A percentile compares a stretch with the other conserved stretches of the same genome.
Conservation (phyloP, 2,797 vertebrate genomes). For the Cyclura pinguis region DNA sequence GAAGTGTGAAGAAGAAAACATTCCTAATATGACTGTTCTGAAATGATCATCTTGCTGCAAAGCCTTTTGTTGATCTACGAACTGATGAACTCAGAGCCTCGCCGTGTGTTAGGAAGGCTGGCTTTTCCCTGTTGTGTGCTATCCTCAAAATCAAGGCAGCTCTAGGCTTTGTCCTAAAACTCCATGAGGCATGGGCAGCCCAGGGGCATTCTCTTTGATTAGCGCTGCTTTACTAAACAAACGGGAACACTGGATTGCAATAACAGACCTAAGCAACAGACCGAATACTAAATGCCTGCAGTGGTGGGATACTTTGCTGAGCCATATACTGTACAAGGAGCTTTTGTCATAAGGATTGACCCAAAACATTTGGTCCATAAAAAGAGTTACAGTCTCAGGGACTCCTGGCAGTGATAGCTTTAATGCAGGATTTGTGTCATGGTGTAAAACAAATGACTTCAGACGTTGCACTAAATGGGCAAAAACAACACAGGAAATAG, state of each 20-base stretch:
- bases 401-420: conserved; percentile 72
- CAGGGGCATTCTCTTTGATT: conserved; percentile 62
- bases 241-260: conserved; percentile 40
- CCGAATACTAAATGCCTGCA: conserved; percentile 71
- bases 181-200: conserved; percentile 43
- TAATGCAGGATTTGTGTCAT: conserved; percentile 71
- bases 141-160: conserved; percentile 10
- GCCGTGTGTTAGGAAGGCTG: not conserved
- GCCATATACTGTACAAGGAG: conserved; percentile 74
- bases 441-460: conserved; percentile 74
- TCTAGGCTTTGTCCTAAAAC: conserved; percentile 32
- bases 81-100: conserved; percentile 9
- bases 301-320: conserved; percentile 72
- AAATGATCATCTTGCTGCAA: not conserved
- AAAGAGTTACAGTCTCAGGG: conserved; percentile 68
- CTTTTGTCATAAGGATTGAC: conserved; percentile 72
- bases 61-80: accelerated
- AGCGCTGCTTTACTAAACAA: conserved; percentile 67
- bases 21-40: not conserved
- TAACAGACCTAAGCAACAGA: conserved; percentile 68
- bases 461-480: conserved; percentile 56
- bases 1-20: not conserved
- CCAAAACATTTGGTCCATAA: conserved; percentile 80
- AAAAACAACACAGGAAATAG: conserved; percentile 65
- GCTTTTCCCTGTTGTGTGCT: conserved; percentile 21